phyloP scores from a whole-genome alignment of 2,113 vertebrate species.

The Martes martes region DNA sequence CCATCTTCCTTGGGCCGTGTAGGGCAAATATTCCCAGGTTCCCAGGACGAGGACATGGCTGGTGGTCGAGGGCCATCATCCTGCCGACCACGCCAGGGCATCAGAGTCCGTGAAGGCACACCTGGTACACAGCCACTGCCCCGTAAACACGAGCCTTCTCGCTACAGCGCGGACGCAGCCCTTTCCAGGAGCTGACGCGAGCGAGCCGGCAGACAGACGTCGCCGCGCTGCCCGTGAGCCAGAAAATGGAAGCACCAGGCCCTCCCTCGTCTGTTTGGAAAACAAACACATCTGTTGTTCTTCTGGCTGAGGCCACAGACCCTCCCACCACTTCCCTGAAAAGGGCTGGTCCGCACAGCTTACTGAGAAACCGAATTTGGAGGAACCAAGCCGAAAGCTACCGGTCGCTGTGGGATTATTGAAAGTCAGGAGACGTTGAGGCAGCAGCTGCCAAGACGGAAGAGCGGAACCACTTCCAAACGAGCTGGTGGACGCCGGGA shows the following conservation, averaged over 20 bases:
- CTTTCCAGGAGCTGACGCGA: not conserved
- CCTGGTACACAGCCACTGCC: rapidly evolving
- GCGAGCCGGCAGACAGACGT: rapidly evolving
- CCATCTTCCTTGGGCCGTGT: not conserved
- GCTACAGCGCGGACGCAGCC: rapidly evolving
- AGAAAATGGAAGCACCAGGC: not conserved
- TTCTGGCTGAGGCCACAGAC: not conserved
- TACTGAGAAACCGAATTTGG: conserved; percentile 62
- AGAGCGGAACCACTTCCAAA: not conserved
- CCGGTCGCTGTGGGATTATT: conserved; percentile 43
- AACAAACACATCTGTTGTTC: not conserved
- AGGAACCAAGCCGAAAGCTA: conserved; percentile 62
- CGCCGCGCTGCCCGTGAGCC: rapidly evolving
- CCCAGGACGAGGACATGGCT: too few species aligned
- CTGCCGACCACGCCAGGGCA: not conserved
- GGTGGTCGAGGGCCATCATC: rapidly evolving
- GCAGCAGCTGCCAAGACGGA: not conserved
- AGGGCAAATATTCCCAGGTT: not conserved
- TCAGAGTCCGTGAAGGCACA: rapidly evolving
- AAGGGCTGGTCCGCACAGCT: not conserved
- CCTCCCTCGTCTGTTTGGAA: not conserved
- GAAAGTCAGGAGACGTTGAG: conserved; percentile 27
- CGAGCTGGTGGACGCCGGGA: not conserved
- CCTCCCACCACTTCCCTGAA: not conserved
- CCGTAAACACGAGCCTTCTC: rapidly evolving